A percentile compares a stretch with the other conserved stretches of the same genome.
Conservation (phyloP, 2,797 vertebrate species). For the Sebastolobus alascanus region DNA sequence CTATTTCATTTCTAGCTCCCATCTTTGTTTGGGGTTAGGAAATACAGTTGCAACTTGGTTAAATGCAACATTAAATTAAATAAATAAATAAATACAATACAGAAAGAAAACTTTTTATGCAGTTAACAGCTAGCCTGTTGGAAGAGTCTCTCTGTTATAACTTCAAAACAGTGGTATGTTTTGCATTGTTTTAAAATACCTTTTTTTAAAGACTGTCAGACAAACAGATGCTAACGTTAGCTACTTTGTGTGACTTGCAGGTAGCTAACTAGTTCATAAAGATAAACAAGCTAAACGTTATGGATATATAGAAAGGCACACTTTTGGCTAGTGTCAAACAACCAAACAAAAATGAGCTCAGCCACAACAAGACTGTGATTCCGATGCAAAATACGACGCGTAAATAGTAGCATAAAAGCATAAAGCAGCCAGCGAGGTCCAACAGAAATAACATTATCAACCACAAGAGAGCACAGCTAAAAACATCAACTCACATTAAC, state of each 20-base stretch:
- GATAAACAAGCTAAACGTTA: neutral
- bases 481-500: neutral
- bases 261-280: fast-evolving
- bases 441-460: neutral
- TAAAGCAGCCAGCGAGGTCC: neutral
- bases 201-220: neutral
- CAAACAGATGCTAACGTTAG: too few relatives aligned
- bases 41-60: neutral
- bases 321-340: neutral
- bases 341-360: neutral
- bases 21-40: neutral
- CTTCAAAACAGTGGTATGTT: neutral
- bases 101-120: neutral
- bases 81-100: neutral
- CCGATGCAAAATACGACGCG: neutral
- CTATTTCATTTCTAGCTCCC: neutral
- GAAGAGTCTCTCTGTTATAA: neutral
- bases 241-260: neutral
- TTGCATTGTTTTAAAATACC: neutral
- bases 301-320: neutral
- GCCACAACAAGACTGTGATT: neutral
- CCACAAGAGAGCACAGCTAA: neutral
- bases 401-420: neutral
- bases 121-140: neutral
- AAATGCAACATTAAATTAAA: neutral